A percentile compares a stretch with the other conserved stretches of the same genome.
Evolutionary conservation across 2,888 invertebrate genomes (phyloP).

Genomic region (Tenthredo mesomela): DNA sequence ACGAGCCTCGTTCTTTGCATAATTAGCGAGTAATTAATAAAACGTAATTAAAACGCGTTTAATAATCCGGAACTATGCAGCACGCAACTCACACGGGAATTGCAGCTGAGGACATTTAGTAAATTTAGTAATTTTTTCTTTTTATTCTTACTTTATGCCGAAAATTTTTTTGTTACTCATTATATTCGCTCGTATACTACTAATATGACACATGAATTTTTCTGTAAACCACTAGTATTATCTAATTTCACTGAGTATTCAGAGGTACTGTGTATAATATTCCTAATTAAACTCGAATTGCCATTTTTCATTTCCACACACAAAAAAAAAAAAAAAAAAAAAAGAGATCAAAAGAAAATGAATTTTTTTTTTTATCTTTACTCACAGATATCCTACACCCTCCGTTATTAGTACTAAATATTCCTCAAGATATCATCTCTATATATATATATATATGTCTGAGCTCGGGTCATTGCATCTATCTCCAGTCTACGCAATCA

Average conservation of each 20-base stretch:
- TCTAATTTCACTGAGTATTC: not conserved
- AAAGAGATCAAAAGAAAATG: not conserved
- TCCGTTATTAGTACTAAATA: not conserved
- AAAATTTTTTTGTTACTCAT: not conserved
- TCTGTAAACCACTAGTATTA: not conserved
- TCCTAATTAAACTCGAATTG: not conserved
- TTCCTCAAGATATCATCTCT: not conserved
- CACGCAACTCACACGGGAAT: slow-evolving; percentile 32
- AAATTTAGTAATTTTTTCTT: not conserved
- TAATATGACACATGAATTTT: not conserved
- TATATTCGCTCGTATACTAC: not conserved
- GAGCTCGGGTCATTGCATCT: not conserved
- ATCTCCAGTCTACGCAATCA: not conserved
- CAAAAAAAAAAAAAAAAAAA: no score
- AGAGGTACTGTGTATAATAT: not conserved
- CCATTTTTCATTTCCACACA: not conserved
- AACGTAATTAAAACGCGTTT: slow-evolving; percentile 24
- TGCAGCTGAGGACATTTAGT: not conserved
- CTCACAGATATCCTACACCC: not conserved
- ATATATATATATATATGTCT: not conserved
- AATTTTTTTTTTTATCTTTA: not conserved
- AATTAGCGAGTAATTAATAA: slow-evolving; percentile 9
- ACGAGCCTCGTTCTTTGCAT: not conserved
- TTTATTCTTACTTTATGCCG: not conserved
- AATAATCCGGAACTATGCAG: slow-evolving; percentile 1